phyloP scores from a whole-genome alignment of 2,888 invertebrate species.

The Mythimna vitellina region DNA sequence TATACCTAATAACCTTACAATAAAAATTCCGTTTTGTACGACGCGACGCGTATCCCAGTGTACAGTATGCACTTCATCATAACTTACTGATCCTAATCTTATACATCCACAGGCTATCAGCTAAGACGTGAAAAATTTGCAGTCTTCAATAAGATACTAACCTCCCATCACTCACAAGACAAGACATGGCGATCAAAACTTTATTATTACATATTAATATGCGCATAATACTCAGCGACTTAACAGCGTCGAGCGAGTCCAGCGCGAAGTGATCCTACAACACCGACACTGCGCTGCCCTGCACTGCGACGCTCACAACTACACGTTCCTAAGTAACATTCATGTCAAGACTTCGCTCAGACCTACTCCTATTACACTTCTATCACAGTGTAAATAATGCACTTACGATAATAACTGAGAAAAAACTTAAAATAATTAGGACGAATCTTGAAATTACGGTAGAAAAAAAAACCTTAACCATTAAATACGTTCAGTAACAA shows the following conservation, averaged over 20 bases:
- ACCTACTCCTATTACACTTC: slow-evolving; percentile 86
- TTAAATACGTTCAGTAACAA: slow-evolving; percentile 64
- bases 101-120: slow-evolving; percentile 82
- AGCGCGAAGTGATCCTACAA: slow-evolving; percentile 21
- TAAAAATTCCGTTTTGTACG: slow-evolving; percentile 58
- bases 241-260: slow-evolving; percentile 19
- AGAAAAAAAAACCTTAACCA: slow-evolving; percentile 64
- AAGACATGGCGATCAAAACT: slow-evolving; percentile 82
- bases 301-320: slow-evolving; percentile 50
- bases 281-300: slow-evolving; percentile 10
- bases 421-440: slow-evolving; percentile 76
- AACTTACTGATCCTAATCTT: slow-evolving; percentile 76
- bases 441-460: slow-evolving; percentile 72
- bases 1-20: slow-evolving; percentile 57
- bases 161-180: slow-evolving; percentile 80
- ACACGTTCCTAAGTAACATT: slow-evolving; percentile 73
- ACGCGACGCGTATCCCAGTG: slow-evolving; percentile 63
- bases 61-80: slow-evolving; percentile 69
- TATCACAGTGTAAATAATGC: slow-evolving; percentile 91
- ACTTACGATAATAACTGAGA: slow-evolving; percentile 84
- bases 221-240: slow-evolving; percentile 55
- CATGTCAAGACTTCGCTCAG: slow-evolving; percentile 85
- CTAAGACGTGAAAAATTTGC: slow-evolving; percentile 86
- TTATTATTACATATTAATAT: slow-evolving; percentile 58
- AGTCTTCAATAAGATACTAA: slow-evolving; percentile 89